Conservation (phyloP, 1,140 invertebrate species). For the Saxidomus purpurata region DNA sequence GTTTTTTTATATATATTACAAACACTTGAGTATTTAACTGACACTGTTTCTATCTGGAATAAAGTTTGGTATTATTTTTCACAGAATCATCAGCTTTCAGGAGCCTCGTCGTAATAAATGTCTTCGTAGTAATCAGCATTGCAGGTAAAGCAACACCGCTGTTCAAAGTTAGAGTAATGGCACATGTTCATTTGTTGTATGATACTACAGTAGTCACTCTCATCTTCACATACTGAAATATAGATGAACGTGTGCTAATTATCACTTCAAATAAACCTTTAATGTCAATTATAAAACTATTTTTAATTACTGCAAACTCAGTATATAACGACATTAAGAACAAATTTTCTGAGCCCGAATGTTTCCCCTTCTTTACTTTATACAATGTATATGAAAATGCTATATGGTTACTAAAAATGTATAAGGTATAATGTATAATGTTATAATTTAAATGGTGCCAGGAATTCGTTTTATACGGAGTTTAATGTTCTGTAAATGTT, state of each 20-base stretch:
- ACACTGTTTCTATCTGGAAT: background rate
- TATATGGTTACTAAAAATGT: no score
- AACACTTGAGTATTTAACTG: background rate
- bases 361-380: no score
- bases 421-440: no score
- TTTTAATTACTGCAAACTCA: no score
- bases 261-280: no score
- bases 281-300: no score
- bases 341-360: no score
- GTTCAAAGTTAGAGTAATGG: conserved; percentile 25
- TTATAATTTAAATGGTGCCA: no score
- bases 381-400: no score
- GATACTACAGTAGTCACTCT: conserved; percentile 54
- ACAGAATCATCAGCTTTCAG: background rate
- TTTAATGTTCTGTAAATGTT: no score
- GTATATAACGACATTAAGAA: no score
- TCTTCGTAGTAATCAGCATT: conserved; percentile 33
- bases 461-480: no score
- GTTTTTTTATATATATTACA: background rate
- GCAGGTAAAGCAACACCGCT: conserved; percentile 52
- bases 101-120: background rate
- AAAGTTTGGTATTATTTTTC: background rate
- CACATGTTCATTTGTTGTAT: conserved; percentile 54
- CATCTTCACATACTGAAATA: conserved; percentile 59
- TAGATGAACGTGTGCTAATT: background rate